phyloP scores from a whole-genome alignment of 2,888 invertebrate species.

The Leptopilina syphax region DNA sequence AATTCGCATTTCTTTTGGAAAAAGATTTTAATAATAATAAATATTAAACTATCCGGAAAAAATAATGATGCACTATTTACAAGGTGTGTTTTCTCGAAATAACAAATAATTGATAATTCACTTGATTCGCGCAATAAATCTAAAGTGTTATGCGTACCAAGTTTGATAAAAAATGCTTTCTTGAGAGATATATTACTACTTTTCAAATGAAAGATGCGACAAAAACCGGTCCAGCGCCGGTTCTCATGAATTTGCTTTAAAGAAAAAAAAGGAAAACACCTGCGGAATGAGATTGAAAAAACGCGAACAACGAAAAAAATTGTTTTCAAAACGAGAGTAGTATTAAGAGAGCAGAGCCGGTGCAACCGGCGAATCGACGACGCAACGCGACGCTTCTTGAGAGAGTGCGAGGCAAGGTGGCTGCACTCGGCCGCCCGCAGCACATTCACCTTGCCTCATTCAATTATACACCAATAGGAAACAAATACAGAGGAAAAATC shows the following conservation, averaged over 20 bases:
- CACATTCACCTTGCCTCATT: slow-evolving; percentile 65
- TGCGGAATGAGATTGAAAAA: background rate
- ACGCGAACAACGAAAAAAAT: slow-evolving; percentile 21
- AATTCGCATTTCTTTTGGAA: too few relatives aligned
- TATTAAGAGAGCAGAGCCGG: background rate
- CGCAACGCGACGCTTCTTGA: slow-evolving; percentile 38
- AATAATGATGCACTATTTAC: too few relatives aligned
- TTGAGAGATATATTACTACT: background rate
- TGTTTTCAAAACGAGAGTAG: background rate
- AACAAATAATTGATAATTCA: background rate
- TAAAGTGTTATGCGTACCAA: background rate
- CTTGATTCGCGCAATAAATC: background rate
- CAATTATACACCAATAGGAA: slow-evolving; percentile 41
- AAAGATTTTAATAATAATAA: too few relatives aligned
- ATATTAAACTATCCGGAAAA: too few relatives aligned
- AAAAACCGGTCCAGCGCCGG: slow-evolving; percentile 22
- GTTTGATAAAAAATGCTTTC: background rate
- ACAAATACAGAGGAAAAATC: slow-evolving; percentile 35
- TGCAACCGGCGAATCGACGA: slow-evolving; percentile 34
- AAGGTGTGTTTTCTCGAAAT: too few relatives aligned
- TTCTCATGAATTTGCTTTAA: background rate
- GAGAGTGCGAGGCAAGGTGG: slow-evolving; percentile 37
- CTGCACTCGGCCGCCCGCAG: slow-evolving; percentile 54
- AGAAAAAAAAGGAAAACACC: background rate
- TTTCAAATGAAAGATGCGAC: slow-evolving; percentile 17